Base-by-base conservation (phyloP, 2,888 invertebrate species). In the Nephrotoma appendiculata region DNA sequence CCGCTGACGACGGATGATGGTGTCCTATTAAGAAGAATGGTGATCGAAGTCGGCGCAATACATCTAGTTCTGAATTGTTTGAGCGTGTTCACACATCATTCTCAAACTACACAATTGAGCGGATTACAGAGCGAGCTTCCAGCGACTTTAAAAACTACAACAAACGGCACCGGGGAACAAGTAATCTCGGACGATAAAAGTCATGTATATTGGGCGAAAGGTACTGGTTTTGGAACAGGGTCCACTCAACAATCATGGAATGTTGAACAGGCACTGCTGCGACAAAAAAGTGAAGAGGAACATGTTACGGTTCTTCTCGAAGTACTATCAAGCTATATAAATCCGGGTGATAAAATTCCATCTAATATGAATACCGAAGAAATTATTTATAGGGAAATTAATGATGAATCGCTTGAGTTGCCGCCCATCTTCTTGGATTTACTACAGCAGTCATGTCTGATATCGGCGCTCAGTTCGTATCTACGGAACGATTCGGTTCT, bases 171-270 rank as follows among this genome's bases (percentile, higher is more conserved):
- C 9, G 89, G 88, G n/a, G 92, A 93, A 2, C 93, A 92, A 2
- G 92, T 92, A 87, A 93, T 93, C 88, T 92, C 93, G 42, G 94
- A 96, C 89, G 95, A 96, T 88, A 95, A 95, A 90, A 94, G 94
- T 52, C 96, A 96, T 89, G 92, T 96, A 88, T 97, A 98, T 92
- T 98, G 98, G 98, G 98, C 98, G 0, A 98, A 98, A 91, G 98
- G 98, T 83, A 98, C 98, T 2, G 98, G 98, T 1, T 98, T 98
- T 92, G 98, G 98, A 86, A 98, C 98, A 0, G 98, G 98, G 41
- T 97, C 97, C 41, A 98, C 98, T 11, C 96, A 97, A 88, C 98
- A 98, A 91, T 97, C 97, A 85, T 99, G 98, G 98, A 98, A 98
- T 92, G 97, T 98, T 52, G 98, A 98, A 90, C 97, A 98, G 90